Evolutionary conservation across 2,888 invertebrate genomes (phyloP), one percentile per base, ranked within the genome.

Genomic region (Hyles lineata): DNA sequence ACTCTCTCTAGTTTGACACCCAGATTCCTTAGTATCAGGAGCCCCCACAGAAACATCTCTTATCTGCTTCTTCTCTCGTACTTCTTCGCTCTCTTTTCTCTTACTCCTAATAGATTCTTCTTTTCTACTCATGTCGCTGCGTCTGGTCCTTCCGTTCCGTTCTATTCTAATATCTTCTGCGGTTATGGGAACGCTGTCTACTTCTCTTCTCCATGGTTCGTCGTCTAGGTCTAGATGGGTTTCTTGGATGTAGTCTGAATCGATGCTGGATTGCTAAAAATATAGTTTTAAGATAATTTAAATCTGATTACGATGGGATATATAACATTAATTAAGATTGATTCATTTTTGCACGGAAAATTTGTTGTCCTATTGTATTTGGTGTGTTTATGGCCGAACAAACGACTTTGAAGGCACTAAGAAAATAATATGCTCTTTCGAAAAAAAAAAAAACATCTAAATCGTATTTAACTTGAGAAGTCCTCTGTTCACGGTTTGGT

Each of bases 1-100:
- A 83, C 97, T 97, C 87, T 97, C 98, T 79, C 98, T 95, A 0
- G 98, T 98, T 87, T 98, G 98, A 86, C 98, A 98, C 0, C 92
- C 89, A 1, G 92, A 93, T 74, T 94, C 94, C 76, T 93, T 94
- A 0, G 93, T 94, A 77, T 94, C 94, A 8, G 94, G 94, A 0
- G 90, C 92, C 0, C 93, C 93, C 17, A 93, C 93, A 0, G 94
- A 93, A 8, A 85, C 93, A 76, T 94, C 94, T 82, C 92, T 87
- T 71, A 89, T 93, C 77, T 92, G 90, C 58, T 86, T 92, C 79
- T 82, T 90, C 52, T 87, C 90, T 73, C 77, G 83, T 19, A 72
- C 74, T 43, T 87, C 89, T 35, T 79, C 83, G 67, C 80, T 86
- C 21, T 88, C 89, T 73, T 83, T 90, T 0, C 81, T 82, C 67